These are phyloP conservation scores for Balaeniceps rex DNA, from an alignment of 2,113 vertebrate genomes.

Conservation along the genomic window DNA sequence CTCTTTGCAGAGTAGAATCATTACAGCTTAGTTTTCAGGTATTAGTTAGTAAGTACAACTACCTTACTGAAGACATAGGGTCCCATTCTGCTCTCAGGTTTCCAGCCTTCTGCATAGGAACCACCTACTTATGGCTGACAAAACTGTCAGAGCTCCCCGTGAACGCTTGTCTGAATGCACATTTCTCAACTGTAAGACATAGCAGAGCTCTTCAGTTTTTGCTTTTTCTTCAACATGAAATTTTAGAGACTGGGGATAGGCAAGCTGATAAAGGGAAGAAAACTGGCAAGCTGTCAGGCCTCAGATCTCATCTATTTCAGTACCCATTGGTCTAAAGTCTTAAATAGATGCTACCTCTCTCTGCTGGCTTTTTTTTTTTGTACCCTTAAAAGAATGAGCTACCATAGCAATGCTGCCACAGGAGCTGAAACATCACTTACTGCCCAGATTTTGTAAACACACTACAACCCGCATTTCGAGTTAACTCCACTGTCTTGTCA, in stretches of 20 bases:
- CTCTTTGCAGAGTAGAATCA: not conserved
- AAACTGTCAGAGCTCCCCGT: not conserved
- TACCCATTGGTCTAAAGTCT: not conserved
- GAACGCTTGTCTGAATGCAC: not conserved
- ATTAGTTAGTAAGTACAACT: not conserved
- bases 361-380: not conserved
- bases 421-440: not conserved
- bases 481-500: not conserved
- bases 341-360: not conserved
- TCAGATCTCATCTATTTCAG: not conserved
- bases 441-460: not conserved
- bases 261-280: not conserved
- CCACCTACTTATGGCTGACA: not conserved
- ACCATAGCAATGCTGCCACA: not conserved
- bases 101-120: not conserved
- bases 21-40: not conserved
- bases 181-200: not conserved
- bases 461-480: not conserved
- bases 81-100: not conserved
- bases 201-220: not conserved
- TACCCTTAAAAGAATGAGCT: not conserved
- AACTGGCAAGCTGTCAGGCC: not conserved
- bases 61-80: not conserved
- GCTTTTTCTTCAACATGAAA: not conserved
- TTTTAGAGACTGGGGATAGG: not conserved